Evolutionary conservation across 2,888 invertebrate genomes (phyloP).

Genomic region (Eupeodes luniger): DNA sequence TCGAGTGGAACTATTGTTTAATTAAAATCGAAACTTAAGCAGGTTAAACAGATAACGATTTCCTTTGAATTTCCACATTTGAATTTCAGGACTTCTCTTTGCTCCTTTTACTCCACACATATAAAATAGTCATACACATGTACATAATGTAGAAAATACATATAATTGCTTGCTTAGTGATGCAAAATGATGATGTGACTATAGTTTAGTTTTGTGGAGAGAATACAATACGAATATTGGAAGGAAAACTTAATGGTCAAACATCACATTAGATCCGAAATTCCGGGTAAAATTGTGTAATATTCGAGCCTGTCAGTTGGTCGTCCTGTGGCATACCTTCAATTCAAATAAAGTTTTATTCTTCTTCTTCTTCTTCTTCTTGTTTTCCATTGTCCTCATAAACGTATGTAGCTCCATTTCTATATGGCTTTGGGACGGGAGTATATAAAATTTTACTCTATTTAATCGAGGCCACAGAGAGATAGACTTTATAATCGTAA

Average conservation of each 20-base stretch:
- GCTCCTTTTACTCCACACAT: not conserved
- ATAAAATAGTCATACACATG: not conserved
- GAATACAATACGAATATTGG: not conserved
- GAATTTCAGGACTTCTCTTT: constrained; percentile 37
- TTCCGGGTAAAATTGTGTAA: constrained; percentile 56
- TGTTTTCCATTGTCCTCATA: no score
- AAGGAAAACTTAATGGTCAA: constrained; percentile 59
- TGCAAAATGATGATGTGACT: constrained; percentile 59
- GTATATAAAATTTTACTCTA: constrained; percentile 46
- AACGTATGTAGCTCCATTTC: no score
- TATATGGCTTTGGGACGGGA: not conserved
- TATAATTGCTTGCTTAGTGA: constrained; percentile 68
- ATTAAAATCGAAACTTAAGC: constrained; percentile 75
- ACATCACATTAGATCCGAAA: constrained; percentile 62
- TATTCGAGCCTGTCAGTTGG: constrained; percentile 38
- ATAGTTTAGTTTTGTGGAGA: constrained; percentile 7
- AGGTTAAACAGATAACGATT: constrained; percentile 72
- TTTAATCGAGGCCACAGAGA: constrained; percentile 1
- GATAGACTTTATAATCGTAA: not conserved
- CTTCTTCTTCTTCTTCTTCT: not conserved
- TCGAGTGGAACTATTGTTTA: constrained; percentile 72
- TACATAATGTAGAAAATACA: constrained; percentile 2
- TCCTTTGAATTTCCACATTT: constrained; percentile 62
- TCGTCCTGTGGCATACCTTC: constrained; percentile 66
- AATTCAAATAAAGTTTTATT: constrained; percentile 63